phyloP scores from a whole-genome alignment of 53 echinoderm and acorn worm genomes.

The Pentamera pediparva region DNA sequence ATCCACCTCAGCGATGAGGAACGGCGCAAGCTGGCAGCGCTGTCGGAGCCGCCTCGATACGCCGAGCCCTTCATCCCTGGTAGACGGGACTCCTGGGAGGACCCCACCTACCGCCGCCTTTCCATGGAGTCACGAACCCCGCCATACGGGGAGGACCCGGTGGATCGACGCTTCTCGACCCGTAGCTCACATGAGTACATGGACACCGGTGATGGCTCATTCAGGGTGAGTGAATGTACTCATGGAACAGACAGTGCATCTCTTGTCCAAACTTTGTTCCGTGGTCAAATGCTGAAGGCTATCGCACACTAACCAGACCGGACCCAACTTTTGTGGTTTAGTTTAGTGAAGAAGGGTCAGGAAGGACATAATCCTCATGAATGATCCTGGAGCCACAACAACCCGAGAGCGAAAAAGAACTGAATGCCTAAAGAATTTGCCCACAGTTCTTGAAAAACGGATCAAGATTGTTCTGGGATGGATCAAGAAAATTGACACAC shows the following conservation, averaged over 20 bases:
- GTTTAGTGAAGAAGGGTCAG: no score
- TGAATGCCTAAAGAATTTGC: no score
- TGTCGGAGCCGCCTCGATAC: constrained; percentile 52
- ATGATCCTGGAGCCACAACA: no score
- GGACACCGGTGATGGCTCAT: constrained; percentile 55
- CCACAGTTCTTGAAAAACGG: no score
- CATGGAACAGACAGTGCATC: neutral
- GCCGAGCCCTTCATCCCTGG: constrained; percentile 66
- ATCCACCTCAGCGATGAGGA: constrained; percentile 34
- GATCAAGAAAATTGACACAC: no score
- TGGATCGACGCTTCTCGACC: constrained; percentile 4
- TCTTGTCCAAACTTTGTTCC: no score
- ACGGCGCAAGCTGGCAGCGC: constrained; percentile 5
- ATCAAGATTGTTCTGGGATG: no score
- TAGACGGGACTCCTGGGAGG: constrained; percentile 64
- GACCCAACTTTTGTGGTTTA: no score
- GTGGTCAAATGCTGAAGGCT: no score
- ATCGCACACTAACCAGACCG: no score
- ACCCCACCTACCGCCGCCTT: constrained; percentile 52
- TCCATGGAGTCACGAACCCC: constrained; percentile 19
- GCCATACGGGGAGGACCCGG: neutral
- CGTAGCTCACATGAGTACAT: constrained; percentile 65
- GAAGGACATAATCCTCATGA: no score
- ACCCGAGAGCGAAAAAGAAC: no score
- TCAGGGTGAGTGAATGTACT: constrained; percentile 29